These are phyloP conservation scores for Hypercompe scribonia DNA, from an alignment of 2,888 invertebrate genomes.

Conservation along the genomic window DNA sequence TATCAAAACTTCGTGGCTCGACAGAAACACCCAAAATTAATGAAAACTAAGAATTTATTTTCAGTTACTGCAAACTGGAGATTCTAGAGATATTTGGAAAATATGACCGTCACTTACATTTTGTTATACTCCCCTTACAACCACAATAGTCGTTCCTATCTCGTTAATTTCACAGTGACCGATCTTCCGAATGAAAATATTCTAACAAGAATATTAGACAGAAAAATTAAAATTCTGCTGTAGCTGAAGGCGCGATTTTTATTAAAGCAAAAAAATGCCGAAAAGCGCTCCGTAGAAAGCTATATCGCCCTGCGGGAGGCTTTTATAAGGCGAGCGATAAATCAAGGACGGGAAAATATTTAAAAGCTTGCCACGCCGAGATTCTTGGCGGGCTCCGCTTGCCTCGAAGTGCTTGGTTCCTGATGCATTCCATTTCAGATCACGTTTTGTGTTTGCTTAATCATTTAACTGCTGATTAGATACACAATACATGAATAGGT, in stretches of 20 bases:
- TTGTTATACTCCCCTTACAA: constrained; percentile 40
- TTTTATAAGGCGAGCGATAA: constrained; percentile 83
- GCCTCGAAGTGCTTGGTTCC: constrained; percentile 23
- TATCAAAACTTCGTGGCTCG: background rate
- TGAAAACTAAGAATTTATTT: constrained; percentile 4
- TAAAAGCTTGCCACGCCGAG: constrained; percentile 64
- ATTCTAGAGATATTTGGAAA: constrained; percentile 5
- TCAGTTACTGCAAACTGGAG: constrained; percentile 4
- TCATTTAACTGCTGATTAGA: constrained; percentile 21
- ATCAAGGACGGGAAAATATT: constrained; percentile 84
- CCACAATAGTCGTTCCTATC: constrained; percentile 30
- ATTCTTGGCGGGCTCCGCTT: constrained; percentile 60
- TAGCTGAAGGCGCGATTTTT: constrained; percentile 74
- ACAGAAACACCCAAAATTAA: background rate
- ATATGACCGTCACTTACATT: constrained; percentile 18
- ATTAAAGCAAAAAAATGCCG: constrained; percentile 76
- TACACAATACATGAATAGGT: constrained; percentile 20
- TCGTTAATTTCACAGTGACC: constrained; percentile 71
- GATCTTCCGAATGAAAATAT: constrained; percentile 58
- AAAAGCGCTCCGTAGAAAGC: constrained; percentile 60
- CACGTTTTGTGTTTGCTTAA: constrained; percentile 18
- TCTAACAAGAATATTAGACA: constrained; percentile 69
- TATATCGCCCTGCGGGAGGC: constrained; percentile 77
- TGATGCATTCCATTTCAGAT: constrained; percentile 13
- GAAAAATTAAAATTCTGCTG: constrained; percentile 75